Conservation (phyloP, 2,797 vertebrate species). For the Enteromius radiatus region DNA sequence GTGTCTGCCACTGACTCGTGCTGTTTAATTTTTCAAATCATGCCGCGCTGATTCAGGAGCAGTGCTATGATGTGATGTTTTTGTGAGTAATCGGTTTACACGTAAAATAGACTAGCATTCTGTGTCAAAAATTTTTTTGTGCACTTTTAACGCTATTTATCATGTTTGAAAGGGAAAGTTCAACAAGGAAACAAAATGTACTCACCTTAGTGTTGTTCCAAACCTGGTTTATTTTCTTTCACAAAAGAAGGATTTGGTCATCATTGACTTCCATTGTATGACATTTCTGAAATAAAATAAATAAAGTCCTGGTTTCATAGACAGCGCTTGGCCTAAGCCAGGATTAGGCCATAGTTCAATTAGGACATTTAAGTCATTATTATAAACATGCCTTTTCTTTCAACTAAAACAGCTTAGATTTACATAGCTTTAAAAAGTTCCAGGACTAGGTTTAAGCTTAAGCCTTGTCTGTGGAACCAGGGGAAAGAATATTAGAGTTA, state of each 20-base stretch:
- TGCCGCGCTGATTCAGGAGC: constrained; percentile 29
- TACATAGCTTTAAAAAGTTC: too few relatives aligned
- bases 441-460: too few relatives aligned
- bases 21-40: constrained; percentile 48
- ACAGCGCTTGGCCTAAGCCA: too few relatives aligned
- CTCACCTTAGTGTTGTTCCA: background rate
- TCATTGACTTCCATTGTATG: background rate
- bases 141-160: constrained; percentile 1
- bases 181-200: background rate
- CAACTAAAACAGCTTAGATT: too few relatives aligned
- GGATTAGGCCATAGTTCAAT: too few relatives aligned
- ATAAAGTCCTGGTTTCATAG: background rate
- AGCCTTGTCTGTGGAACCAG: too few relatives aligned
- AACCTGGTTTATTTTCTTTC: background rate
- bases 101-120: constrained; percentile 21
- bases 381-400: too few relatives aligned
- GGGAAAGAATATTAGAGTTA: background rate
- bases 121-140: constrained; percentile 43
- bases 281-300: background rate
- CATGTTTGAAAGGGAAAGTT: background rate
- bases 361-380: too few relatives aligned
- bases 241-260: background rate
- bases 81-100: constrained; percentile 29
- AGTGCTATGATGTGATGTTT: constrained; percentile 24
- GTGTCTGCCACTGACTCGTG: constrained; percentile 46